Evolutionary conservation across 1,140 invertebrate species (phyloP), one percentile per base, ranked within the genome.

Genomic region (Drosophila quadrilineata): DNA sequence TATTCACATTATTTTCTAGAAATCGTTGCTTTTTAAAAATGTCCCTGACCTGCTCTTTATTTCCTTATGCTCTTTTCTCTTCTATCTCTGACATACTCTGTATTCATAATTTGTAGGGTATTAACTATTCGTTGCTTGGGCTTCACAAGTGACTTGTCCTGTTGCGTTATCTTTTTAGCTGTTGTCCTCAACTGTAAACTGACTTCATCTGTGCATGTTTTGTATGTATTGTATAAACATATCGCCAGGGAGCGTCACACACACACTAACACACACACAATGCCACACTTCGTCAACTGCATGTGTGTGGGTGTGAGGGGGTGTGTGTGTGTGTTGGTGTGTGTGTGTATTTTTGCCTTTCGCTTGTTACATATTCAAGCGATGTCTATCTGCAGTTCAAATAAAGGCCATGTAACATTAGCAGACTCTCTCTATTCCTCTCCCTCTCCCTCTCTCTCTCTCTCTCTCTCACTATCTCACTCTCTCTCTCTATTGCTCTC

Each of bases 311-410:
- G 28, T 69, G 49, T n/a, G n/a, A n/a, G n/a, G n/a, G n/a, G 33
- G 62, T 36, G 19, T 46, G 19, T 52, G 31, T 19, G 14, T 43
- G 26, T 21, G 38, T 35, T 12, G 12, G n/a, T 41, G 31, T 24
- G 56, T 33, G 33, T 71, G 72, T 71, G 66, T 45, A 57, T 66
- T 65, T 64, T 80, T 72, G 71, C 57, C 76, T 72, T 82, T 80
- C 82, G 75, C 76, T 85, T 85, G 77, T 85, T 84, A 77, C 74
- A 85, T 85, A 85, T 84, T 85, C 79, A 63, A 49, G 60, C 77
- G 70, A 84, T 82, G 70, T 70, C 58, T 77, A 84, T 84, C 77
- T 70, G 65, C 57, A 62, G 70, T 71, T 77, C 69, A 74, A 74
- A 85, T 84, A 67, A 76, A 54, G 59, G n/a, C 63, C 46, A 69